Base-by-base conservation (phyloP, 2,888 invertebrate species). In the Aphrophora alni region DNA sequence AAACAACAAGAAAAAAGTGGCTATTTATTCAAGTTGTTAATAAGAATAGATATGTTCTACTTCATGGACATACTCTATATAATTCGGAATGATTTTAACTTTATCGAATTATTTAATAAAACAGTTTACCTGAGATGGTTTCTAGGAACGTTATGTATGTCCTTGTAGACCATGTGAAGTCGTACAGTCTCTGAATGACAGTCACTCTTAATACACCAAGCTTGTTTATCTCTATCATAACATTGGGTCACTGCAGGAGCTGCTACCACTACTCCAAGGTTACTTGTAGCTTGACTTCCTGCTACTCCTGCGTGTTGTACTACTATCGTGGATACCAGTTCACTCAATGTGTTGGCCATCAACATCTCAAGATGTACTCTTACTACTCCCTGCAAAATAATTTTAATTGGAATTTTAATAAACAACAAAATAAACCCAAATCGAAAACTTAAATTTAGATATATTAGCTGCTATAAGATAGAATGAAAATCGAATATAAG, bases 161-260 rank as follows among this genome's bases (percentile, higher is more conserved):
- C 94, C 83, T 93, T 93, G 88, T 93, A 94, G 83, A 93, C 92
- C 89, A 95, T 92, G 84, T 93, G 93, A 72, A 95, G 90, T 24
- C 94, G 90, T 80, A 95, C 92, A 26, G 92, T 92, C 85, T 95
- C 94, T 8, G 94, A 94, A 86, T 94, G 94, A 80, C 93, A 91
- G 87, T 95, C 95, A 68, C 94, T 93, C 84, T 95, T 92, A 80
- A 95, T 89, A 77, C 93, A 91, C 95, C 95, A 95, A 7, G 94
- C 94, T 85, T 93, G 93, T 86, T 95, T 95, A 88, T 95, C 95
- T 12, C 94, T 90, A 88, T 95, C 95, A 88, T 95, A 95, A 87
- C 94, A 94, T 14, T 91, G 91, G 33, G 91, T 89, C 5, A 90
- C 89, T 33, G 92, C 90, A 0, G 92, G 92, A 0, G 91, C 90